Base-by-base conservation (phyloP, 2,113 vertebrate species). In the Peromyscus californicus region DNA sequence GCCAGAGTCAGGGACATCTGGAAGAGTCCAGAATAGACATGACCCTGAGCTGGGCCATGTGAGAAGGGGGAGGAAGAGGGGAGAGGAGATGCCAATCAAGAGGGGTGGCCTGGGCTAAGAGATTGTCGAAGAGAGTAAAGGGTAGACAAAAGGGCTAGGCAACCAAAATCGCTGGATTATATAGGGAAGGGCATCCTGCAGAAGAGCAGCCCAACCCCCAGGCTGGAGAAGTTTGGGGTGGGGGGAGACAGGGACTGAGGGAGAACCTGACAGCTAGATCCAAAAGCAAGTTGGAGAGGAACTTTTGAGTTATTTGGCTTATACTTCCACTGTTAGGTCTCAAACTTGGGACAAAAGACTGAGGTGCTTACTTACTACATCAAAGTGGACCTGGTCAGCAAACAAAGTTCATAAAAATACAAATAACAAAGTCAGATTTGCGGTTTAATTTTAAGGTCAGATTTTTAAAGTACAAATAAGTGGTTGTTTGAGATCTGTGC, bases 341-440 rank as follows among this genome's bases (percentile, higher is more conserved):
- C 69, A 70, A 36, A 36, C 69, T n/a, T 36, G 16, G 69, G 33
- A 70, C 69, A 70, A 70, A 70, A n/a, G 33, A 72, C 70, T n/a
- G 36, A 72, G 69, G 17, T 72, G 36, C 16, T 33, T n/a, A n/a
- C 15, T 72, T n/a, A 72, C 19, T 16, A 1, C 21, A 72, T 72
- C 36, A 72, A 72, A 72, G n/a, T 16, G 7, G 36, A 72, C 36
- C 36, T 19, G 36, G 17, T 17, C 7, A 7, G 17, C 36, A 96
- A 95, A 45, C 39, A 72, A 94, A 65, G 89, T 76, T 72, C 89
- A 57, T 85, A 86, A 86, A 42, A 92, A 21, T 67, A 48, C 67
- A 87, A 82, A 93, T 87, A 86, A 7, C 78, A 91, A 91, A 75
- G 36, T 70, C 33, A 31, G 10, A 59, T 88, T 86, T 84, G 2